These are phyloP conservation scores for Notamacropus eugenii DNA, from an alignment of 2,797 vertebrate genomes.

Conservation along the genomic window DNA sequence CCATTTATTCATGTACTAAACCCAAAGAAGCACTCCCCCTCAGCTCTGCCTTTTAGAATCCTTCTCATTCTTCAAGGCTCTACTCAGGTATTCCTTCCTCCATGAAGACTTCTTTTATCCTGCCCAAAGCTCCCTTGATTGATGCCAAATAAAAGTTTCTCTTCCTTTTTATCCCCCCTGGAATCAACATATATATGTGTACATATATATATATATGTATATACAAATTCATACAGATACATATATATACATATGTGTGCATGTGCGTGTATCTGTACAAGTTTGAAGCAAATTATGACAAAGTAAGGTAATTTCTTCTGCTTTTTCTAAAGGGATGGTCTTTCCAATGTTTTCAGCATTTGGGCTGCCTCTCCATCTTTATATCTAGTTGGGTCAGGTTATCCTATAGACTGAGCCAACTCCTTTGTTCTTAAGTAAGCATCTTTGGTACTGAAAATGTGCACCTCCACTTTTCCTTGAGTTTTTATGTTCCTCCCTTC, in stretches of 20 bases:
- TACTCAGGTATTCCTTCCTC: neutral
- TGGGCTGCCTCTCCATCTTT: neutral
- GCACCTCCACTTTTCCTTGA: neutral
- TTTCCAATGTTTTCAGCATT: neutral
- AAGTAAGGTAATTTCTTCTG: neutral
- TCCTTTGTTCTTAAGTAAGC: neutral
- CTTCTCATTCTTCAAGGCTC: neutral
- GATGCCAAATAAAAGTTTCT: neutral
- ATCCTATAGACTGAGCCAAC: neutral
- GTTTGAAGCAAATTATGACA: neutral
- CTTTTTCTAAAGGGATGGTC: neutral
- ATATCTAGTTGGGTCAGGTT: neutral
- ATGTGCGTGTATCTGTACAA: neutral
- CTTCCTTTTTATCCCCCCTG: neutral
- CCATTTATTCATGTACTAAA: constrained; percentile 80
- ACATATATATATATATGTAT: neutral
- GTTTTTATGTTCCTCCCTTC: neutral
- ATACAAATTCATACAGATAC: neutral
- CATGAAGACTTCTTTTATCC: neutral
- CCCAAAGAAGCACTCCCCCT: constrained; percentile 64
- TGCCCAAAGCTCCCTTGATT: neutral
- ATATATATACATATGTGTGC: neutral
- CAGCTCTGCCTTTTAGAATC: neutral
- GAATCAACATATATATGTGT: neutral
- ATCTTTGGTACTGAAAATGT: neutral